A percentile compares a stretch with the other conserved stretches of the same genome.
Conservation (phyloP, 2,797 vertebrate genomes). For the Huso huso region DNA sequence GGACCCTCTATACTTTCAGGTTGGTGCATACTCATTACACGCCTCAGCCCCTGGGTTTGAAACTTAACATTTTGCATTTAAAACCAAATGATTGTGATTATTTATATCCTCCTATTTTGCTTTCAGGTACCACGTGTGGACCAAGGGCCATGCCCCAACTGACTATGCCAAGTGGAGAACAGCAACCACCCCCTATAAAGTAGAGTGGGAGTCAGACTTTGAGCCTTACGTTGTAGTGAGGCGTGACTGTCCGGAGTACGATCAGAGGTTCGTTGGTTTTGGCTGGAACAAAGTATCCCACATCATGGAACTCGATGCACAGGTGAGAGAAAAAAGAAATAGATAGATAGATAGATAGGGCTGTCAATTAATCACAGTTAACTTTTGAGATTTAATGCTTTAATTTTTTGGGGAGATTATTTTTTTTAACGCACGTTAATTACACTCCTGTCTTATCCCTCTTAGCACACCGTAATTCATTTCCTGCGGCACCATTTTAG, state of each 20-base stretch:
- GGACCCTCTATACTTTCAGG: constrained; percentile 64
- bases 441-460: too few species aligned
- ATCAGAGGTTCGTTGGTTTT: constrained; percentile 90
- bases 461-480: too few species aligned
- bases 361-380: too few species aligned
- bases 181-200: constrained; percentile 75
- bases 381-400: too few species aligned
- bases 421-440: too few species aligned
- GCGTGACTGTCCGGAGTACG: constrained; percentile 82
- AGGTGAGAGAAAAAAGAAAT: constrained; percentile 52
- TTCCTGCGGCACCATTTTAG: too few species aligned
- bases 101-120: background rate
- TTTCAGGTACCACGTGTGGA: constrained; percentile 87
- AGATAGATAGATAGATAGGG: too few species aligned
- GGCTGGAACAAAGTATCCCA: constrained; percentile 98
- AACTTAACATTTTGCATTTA: background rate
- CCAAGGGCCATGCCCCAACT: constrained; percentile 81
- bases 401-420: too few species aligned
- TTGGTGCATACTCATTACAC: constrained; percentile 17
- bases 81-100: background rate
- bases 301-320: constrained; percentile 86
- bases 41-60: background rate
- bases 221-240: constrained; percentile 91
- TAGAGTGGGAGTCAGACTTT: constrained; percentile 87
- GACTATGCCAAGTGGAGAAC: constrained; percentile 89